Percentiles rank a stretch among this genome's conserved stretches.
These are phyloP conservation scores for Acridotheres tristis DNA, from an alignment of 2,797 vertebrate genomes.

Conservation along the genomic window DNA sequence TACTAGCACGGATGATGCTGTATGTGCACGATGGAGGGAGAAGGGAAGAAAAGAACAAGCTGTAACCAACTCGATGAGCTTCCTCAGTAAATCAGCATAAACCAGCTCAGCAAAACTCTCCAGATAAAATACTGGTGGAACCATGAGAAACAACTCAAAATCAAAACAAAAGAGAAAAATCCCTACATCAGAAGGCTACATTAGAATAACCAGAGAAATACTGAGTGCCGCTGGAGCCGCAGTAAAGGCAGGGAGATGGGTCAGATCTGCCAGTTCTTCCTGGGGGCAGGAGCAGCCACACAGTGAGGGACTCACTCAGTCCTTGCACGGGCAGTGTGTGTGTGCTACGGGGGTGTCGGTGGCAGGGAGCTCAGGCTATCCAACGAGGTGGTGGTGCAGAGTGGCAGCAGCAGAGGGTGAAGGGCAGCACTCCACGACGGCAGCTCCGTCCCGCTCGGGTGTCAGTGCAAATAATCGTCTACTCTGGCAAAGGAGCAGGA, in stretches of 20 bases:
- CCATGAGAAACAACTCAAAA: slow-evolving; percentile 74
- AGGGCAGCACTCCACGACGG: slow-evolving; percentile 55
- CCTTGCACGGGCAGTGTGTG: slow-evolving; percentile 28
- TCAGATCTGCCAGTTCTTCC: slow-evolving; percentile 44
- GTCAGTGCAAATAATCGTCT: slow-evolving; percentile 98
- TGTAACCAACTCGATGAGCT: slow-evolving; percentile 74
- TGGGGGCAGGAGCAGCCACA: slow-evolving; percentile 37
- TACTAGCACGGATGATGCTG: slow-evolving; percentile 73
- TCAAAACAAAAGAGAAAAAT: slow-evolving; percentile 69
- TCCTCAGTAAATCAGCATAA: slow-evolving; percentile 79
- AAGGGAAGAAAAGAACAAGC: slow-evolving; percentile 74
- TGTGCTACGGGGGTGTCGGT: slow-evolving; percentile 38
- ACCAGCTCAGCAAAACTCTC: slow-evolving; percentile 81
- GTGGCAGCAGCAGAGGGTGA: slow-evolving; percentile 53
- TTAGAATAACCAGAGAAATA: slow-evolving; percentile 69
- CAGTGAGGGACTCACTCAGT: slow-evolving; percentile 32
- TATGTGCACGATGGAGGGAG: slow-evolving; percentile 16
- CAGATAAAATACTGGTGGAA: slow-evolving; percentile 79
- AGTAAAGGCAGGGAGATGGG: slow-evolving; percentile 9
- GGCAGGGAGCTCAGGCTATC: slow-evolving; percentile 47
- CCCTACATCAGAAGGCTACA: slow-evolving; percentile 74
- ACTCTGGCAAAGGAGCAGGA: slow-evolving; percentile 99
- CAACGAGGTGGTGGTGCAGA: slow-evolving; percentile 42
- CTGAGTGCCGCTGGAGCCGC: slow-evolving; percentile 58
- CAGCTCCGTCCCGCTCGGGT: slow-evolving; percentile 74